Conservation (phyloP, 2,113 vertebrate species). For the Megaleporinus macrocephalus region DNA sequence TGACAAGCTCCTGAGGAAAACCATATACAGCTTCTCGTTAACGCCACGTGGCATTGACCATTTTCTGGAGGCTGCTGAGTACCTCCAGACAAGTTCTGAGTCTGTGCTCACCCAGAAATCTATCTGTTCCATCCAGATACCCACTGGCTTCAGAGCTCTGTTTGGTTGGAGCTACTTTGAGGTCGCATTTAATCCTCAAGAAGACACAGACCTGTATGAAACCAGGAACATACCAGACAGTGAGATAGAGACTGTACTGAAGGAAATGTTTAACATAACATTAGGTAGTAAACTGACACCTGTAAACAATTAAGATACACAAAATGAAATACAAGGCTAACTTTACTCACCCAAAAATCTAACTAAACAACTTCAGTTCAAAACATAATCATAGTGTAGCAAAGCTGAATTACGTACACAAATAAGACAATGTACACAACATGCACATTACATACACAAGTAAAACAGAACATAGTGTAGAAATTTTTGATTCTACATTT, state of each 20-base stretch:
- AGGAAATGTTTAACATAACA: conserved; percentile 78
- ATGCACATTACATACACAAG: too few relatives aligned
- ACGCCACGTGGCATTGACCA: conserved; percentile 71
- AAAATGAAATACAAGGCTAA: too few relatives aligned
- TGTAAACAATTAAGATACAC: conserved; percentile 55
- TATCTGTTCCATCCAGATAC: conserved; percentile 84
- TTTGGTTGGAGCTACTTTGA: conserved; percentile 81
- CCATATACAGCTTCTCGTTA: conserved; percentile 80
- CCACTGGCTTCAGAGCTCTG: conserved; percentile 76
- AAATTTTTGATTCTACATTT: too few relatives aligned
- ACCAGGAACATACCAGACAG: conserved; percentile 76
- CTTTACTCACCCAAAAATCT: too few relatives aligned
- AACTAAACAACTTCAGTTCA: too few relatives aligned
- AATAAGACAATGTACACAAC: too few relatives aligned
- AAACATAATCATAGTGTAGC: too few relatives aligned
- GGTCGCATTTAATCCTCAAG: conserved; percentile 82
- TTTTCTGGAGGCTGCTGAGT: conserved; percentile 68
- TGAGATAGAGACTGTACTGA: conserved; percentile 79
- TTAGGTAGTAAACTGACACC: conserved; percentile 77
- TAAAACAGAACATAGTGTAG: too few relatives aligned
- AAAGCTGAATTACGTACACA: too few relatives aligned
- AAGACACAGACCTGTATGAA: conserved; percentile 78
- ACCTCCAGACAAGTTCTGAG: conserved; percentile 77
- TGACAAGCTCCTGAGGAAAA: conserved; percentile 66
- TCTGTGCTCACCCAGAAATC: conserved; percentile 84